Percentiles rank a stretch among this genome's conserved stretches.
phyloP scores from a whole-genome alignment of 1,140 invertebrate genomes.

The Luehdorfia chinensis region DNA sequence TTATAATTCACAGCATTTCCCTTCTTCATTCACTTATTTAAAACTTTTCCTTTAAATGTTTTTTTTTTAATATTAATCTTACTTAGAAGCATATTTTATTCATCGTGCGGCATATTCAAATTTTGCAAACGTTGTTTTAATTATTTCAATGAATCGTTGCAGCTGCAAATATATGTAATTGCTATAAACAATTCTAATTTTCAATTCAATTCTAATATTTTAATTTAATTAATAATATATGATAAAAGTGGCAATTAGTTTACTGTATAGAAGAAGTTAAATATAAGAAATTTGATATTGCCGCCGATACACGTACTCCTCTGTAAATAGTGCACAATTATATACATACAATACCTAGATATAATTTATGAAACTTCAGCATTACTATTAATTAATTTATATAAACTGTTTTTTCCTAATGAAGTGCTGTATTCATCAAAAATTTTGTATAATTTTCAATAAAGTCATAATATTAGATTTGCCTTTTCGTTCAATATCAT shows the following conservation, averaged over 20 bases:
- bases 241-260: too few species aligned
- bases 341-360: constrained; percentile 23
- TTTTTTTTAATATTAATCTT: constrained; percentile 2
- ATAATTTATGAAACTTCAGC: constrained; percentile 33
- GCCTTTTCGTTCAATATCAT: too few species aligned
- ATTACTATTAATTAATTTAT: constrained; percentile 40
- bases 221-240: neutral
- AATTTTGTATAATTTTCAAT: constrained; percentile 59
- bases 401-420: constrained; percentile 44
- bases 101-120: neutral
- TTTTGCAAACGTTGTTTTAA: neutral
- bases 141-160: too few species aligned
- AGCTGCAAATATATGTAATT: too few species aligned
- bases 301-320: constrained; percentile 8
- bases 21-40: constrained; percentile 1
- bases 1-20: neutral
- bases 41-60: neutral
- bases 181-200: neutral
- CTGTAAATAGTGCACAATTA: constrained; percentile 23
- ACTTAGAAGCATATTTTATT: neutral
- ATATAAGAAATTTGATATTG: constrained; percentile 1
- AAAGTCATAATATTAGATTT: constrained; percentile 39
- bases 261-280: too few species aligned
- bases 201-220: neutral
- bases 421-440: constrained; percentile 50